Evolutionary conservation across 2,888 invertebrate genomes (phyloP).

Genomic region (Hirtodrosophila duncani): DNA sequence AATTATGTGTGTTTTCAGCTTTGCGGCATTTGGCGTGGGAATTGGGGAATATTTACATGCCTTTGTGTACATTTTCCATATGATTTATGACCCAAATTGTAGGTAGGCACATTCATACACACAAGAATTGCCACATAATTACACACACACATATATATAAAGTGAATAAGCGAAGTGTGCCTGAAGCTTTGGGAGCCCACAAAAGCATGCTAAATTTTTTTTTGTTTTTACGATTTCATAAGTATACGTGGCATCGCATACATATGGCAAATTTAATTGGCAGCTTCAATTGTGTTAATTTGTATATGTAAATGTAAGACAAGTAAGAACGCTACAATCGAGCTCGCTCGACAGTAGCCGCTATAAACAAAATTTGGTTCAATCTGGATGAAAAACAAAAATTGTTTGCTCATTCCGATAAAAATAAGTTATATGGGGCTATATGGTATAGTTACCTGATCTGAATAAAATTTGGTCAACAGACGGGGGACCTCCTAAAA

Average conservation of each 20-base stretch:
- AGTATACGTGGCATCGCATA: constrained; percentile 24
- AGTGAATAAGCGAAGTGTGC: constrained; percentile 4
- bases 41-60: constrained; percentile 61
- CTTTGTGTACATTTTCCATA: constrained; percentile 64
- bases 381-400: too few species aligned
- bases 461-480: too few species aligned
- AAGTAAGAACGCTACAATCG: too few species aligned
- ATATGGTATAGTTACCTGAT: too few species aligned
- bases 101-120: constrained; percentile 30
- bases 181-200: constrained; percentile 36
- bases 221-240: constrained; percentile 53
- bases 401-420: too few species aligned
- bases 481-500: too few species aligned
- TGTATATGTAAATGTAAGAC: too few species aligned
- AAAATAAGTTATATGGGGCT: too few species aligned
- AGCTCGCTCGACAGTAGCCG: too few species aligned
- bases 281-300: too few species aligned
- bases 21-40: constrained; percentile 20
- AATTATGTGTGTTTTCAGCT: constrained; percentile 3
- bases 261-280: too few species aligned
- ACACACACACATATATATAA: constrained; percentile 23
- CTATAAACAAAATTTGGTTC: too few species aligned
- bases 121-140: constrained; percentile 30
- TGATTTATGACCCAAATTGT: constrained; percentile 70
- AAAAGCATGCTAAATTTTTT: constrained; percentile 57